Evolutionary conservation across 2,797 vertebrate species (phyloP), one percentile per base, ranked within the genome.

Genomic region (Telmatherina bonti): DNA sequence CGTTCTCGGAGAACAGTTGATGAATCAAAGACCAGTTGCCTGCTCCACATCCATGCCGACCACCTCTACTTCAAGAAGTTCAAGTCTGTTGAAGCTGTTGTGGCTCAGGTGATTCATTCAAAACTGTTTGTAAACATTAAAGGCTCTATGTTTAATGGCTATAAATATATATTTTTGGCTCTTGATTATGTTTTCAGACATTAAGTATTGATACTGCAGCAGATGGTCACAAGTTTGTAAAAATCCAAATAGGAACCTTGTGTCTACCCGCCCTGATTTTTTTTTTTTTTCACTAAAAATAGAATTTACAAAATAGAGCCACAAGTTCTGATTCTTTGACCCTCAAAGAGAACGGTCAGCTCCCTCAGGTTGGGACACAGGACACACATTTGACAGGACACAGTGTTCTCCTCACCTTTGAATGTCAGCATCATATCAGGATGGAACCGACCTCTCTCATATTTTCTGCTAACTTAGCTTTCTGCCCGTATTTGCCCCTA

Each of bases 41-140:
- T 96, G 55, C 86, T 96, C 5, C 92, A 96, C 71, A 59, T 96
- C 36, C 79, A 93, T 0, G 93, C 80, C 0, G 95, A 96, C 64
- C 83, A 94, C 74, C 89, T 91, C 45, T 96, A 94, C 87, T 96
- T 84, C 82, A 91, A 85, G 51, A 92, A 56, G 75, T 95, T 95
- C 75, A 94, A 91, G 65, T 94, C 93, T 18, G 62, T 93, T 1
- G 91, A 94, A 68, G 93, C 89, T 7, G 94, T 96, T 18, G 90
- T 96, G 38, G 93, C 93, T 77, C 96, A 96, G 95, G 96, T 96
- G 82, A 91, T 24, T 4, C 0, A 0, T 47, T 74, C 7, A 62
- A 15, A 55, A 13, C 7, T 20, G 43, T 1, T 45, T 45, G 18
- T 45, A 18, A 45, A 16, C 4, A 27, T 10, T 26, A 54, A 27